These are phyloP conservation scores for Sphaerophoria taeniata DNA, from an alignment of 2,888 invertebrate genomes.

Conservation along the genomic window DNA sequence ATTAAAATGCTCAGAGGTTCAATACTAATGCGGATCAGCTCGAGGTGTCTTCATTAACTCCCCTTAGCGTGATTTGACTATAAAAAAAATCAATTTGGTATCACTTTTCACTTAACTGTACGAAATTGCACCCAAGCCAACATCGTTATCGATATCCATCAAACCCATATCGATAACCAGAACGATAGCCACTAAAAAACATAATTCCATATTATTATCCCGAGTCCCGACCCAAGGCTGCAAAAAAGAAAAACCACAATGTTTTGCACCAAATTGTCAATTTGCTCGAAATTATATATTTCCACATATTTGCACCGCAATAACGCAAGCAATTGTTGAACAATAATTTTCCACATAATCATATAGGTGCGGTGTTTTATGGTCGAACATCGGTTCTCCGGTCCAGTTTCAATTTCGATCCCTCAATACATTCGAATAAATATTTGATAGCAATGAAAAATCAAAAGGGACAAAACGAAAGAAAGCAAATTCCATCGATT, in stretches of 20 bases:
- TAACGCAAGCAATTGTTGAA: conserved; percentile 64
- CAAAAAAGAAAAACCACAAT: conserved; percentile 37
- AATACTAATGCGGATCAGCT: too few relatives aligned
- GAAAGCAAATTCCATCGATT: conserved; percentile 76
- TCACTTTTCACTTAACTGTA: too few relatives aligned
- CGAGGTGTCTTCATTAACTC: too few relatives aligned
- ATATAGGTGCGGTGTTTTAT: conserved; percentile 32
- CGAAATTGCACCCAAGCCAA: neutral
- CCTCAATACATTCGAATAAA: conserved; percentile 21
- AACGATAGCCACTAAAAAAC: neutral
- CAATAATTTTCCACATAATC: conserved; percentile 65
- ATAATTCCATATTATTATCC: conserved; percentile 19
- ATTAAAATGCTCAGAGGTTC: too few relatives aligned
- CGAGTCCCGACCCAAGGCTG: neutral
- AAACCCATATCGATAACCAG: neutral
- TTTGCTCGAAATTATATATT: conserved; percentile 65
- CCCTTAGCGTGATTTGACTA: too few relatives aligned
- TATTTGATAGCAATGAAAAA: conserved; percentile 66
- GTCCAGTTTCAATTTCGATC: conserved; percentile 25
- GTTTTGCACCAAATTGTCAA: conserved; percentile 69
- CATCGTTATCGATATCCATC: conserved; percentile 18
- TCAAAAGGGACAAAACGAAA: conserved; percentile 48
- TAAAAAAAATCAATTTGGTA: too few relatives aligned
- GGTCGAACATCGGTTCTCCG: neutral
- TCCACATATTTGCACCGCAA: conserved; percentile 73